Base-by-base conservation (phyloP, 2,797 vertebrate species). In the Huso huso region DNA sequence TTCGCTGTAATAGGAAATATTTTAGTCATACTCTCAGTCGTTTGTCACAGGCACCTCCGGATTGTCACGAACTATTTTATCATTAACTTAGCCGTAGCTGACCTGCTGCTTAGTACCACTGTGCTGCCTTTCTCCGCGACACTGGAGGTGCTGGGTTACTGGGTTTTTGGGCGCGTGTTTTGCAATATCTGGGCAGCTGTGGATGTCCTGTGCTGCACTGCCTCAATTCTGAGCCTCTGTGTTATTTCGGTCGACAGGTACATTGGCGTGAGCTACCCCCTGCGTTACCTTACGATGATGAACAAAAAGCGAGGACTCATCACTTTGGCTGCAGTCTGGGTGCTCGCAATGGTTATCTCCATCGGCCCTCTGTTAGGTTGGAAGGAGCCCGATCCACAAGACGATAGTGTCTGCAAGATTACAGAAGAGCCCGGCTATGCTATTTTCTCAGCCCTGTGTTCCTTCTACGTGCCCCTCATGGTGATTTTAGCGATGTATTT, bases 121-220 rank as follows among this genome's bases (percentile, higher is more conserved):
- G 90, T 91, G 49, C 66, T 91, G 71, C 89, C 90, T 2, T 87
- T 91, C 76, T 89, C 88, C 0, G 89, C 85, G 59, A 74, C 81
- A 13, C 87, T 82, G 0, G 90, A 92, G 74, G 83, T 83, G 8
- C 75, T 86, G 0, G 89, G 85, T 0, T 69, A 77, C 37, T 92
- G 90, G 90, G 84, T 88, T 69, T 91, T 91, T 1, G 88, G 90
- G 0, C 84, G 85, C 0, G 51, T 75, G 10, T 83, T 91, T 68
- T 92, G 90, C 77, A 79, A 67, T 1, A 84, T 82, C 12, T 92
- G 90, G 90, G 85, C 88, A 0, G 88, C 86, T 0, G 78, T 91
- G 69, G 90, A 92, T 1, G 88, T 92, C 10, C 85, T 92, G 23
- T 91, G 88, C 75, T 90, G 88, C 84, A 91, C 90, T 0, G 89